Evolutionary conservation across 2,888 invertebrate species (phyloP), one percentile per base, ranked within the genome.

Genomic region (Lottia scabra): DNA sequence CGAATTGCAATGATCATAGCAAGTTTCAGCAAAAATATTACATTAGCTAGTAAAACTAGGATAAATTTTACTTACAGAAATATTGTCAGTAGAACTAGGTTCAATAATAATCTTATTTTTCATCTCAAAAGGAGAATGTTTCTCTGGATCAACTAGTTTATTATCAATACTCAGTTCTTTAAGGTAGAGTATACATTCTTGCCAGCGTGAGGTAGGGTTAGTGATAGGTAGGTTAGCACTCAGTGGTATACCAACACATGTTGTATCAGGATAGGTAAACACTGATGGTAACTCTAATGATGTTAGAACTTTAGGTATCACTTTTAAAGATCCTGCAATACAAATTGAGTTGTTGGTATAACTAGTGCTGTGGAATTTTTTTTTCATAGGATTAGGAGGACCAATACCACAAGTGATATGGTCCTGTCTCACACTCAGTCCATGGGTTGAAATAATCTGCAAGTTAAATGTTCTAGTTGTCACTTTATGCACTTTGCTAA

Each of bases 231-330:
- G 74, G 10, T 73, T 66, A 44, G 80, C 78, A 26, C 78, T 80
- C 30, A 76, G 72, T 3, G 85, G 82, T 44, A 86, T 82, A 0
- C 86, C 87, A 4, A 86, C 80, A 77, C 85, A 86, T 72, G 85
- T 85, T 13, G 81, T 81, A 15, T 83, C 81, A 15, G 77, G 62
- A 67, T 86, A 83, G 23, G 78, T 74, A 26, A 86, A 75, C 15
- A 81, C 78, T 15, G 77, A 73, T n/a, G 85, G 85, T 5, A 80
- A 81, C 10, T 81, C 78, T 27, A 76, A 68, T 26, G 30, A 43
- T 26, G 63, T 43, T n/a, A 63, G 65, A 23, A 67, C 56, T 23
- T 45, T 19, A 12, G 72, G 72, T 8, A 65, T 72, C n/a, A 56
- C 68, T 68, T 68, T 44, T 12, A 56, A 44, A 15, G 38, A 48